Base-by-base conservation (phyloP, 2,888 invertebrate genomes). In the Chelonus formosanus region DNA sequence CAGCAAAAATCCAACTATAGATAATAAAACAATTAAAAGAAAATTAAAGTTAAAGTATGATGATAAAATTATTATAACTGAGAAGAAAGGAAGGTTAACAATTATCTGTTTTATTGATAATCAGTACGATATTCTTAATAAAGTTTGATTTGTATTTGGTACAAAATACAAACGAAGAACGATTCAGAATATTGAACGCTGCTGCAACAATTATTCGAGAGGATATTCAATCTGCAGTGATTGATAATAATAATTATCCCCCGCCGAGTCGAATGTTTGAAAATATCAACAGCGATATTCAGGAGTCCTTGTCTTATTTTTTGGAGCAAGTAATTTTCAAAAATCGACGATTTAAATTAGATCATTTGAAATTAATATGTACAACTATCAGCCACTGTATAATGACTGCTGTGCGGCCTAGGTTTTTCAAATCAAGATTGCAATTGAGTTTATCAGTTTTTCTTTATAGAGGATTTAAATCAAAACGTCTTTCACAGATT, bases 161-260 rank as follows among this genome's bases (percentile, higher is more conserved):
- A 53, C 36, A 44, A n/a, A 34, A 62, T 44, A 34, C 40, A 34
- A 44, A n/a, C 55, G 61, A 68, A 61, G 68, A 65, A 48, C 48
- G 61, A 60, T 56, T 50, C 4, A 34, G 57, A 32, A 32, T 62
- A 40, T 20, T 62, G 8, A 40, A 52, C 5, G 68, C 68, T 32
- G 68, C 70, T 31, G 70, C 63, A 64, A 61, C 57, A 53, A 70
- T 70, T 31, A 62, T 70, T 55, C 65, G 65, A 3, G 59, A 70
- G 65, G 70, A 70, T 67, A 72, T 70, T 63, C 64, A 55, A 68
- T 57, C 65, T 20, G 45, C 32, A 61, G 65, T 59, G 4, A 50
- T 67, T 32, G 63, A 70, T 60, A 60, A 36, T 50, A 50, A 50
- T 1, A 8, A 50, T 50, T 52, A 55, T 10, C 40, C 55, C 35